A percentile compares a stretch with the other conserved stretches of the same genome.
phyloP scores from a whole-genome alignment of 30 jellyfish, hydroid and myxozoan genomes.

The Pelagia noctiluca region DNA sequence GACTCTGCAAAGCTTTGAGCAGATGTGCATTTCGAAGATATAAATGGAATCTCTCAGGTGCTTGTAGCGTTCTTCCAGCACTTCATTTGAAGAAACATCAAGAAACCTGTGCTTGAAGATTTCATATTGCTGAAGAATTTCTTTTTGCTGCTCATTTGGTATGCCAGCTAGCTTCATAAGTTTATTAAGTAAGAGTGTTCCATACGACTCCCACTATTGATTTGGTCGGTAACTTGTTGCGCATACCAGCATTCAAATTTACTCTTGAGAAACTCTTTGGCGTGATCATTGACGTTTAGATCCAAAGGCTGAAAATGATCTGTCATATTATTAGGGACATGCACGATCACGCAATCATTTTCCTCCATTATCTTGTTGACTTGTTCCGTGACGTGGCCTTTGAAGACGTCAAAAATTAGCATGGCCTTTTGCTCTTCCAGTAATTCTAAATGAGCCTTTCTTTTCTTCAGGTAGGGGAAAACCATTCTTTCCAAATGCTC shows the following conservation, averaged over 20 bases:
- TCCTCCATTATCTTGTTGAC: slow-evolving; percentile 23
- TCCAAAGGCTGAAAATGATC: slow-evolving; percentile 59
- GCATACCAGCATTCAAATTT: slow-evolving; percentile 41
- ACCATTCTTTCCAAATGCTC: slow-evolving; percentile 28
- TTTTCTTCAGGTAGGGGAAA: slow-evolving; percentile 28
- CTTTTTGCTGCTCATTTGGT: no score
- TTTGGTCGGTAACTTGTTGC: slow-evolving; percentile 23
- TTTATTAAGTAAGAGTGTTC: no score
- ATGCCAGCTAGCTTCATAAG: no score
- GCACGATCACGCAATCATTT: slow-evolving; percentile 47
- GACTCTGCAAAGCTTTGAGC: no score
- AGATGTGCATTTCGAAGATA: no score
- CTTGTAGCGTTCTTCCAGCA: no score
- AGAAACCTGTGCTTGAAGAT: no score
- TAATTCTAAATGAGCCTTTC: not conserved
- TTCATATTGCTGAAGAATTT: no score
- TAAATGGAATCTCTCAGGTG: no score
- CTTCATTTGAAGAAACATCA: no score
- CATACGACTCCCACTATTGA: slow-evolving; percentile 24
- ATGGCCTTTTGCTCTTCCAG: slow-evolving; percentile 41
- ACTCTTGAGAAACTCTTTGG: slow-evolving; percentile 26
- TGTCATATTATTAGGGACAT: slow-evolving; percentile 57
- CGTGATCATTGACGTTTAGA: slow-evolving; percentile 48
- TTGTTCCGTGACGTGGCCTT: slow-evolving; percentile 41
- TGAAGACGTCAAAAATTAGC: slow-evolving; percentile 33